Base-by-base conservation (phyloP, 2,888 invertebrate species). In the Nudaria mundana region DNA sequence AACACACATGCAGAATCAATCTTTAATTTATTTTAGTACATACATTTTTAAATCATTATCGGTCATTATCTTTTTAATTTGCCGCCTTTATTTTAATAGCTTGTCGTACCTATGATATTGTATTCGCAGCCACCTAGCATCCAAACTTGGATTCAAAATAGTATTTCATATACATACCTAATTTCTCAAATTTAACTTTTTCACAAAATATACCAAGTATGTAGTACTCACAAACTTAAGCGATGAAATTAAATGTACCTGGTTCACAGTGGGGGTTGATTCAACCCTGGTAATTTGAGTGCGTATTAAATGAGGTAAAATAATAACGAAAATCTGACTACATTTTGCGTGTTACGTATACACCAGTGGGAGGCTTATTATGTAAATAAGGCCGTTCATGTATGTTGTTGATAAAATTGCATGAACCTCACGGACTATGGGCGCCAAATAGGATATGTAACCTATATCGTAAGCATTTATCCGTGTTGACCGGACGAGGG, bases 261-360 rank as follows among this genome's bases (percentile, higher is more conserved):
- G 51, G 59, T 69, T 74, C 71, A 76, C 74, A 68, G 66, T 56
- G 60, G 69, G 60, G n/a, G 75, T 72, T 71, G 65, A 66, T 72
- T 76, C 64, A 59, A 52, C 57, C 63, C 58, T 56, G 58, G 62
- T 66, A 71, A 79, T 76, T 76, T 71, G 52, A 48, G 50, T 53
- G 56, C 50, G 66, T 54, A 74, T 76, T 71, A 73, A 71, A 72
- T 70, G 66, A 70, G 72, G 76, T 74, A 71, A 79, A 81, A 76
- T 80, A 81, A 80, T 83, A 79, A 78, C 70, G 67, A 65, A 76
- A 81, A 79, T 79, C 75, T 73, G 76, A 71, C 76, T 76, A 73
- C 70, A 68, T 70, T 53, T 60, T 45, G 54, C 53, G 58, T 60
- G 66, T 63, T 67, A 61, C 71, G 71, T 68, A 67, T 70, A 69